Base-by-base conservation (phyloP, 2,888 invertebrate genomes). In the Tetranychus truncatus region DNA sequence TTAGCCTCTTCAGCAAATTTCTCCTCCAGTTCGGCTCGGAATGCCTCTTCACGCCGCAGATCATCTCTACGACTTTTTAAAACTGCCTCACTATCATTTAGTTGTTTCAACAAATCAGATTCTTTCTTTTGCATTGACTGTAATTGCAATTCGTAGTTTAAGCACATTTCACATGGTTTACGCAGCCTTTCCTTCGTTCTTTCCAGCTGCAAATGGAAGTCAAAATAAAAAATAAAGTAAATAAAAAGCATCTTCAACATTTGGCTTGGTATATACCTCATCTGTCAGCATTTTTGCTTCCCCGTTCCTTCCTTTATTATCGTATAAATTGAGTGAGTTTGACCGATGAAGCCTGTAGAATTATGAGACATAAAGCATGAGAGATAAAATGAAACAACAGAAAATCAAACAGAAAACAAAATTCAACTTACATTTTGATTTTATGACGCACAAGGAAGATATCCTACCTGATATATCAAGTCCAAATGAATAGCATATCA, bases 61-160 rank as follows among this genome's bases (percentile, higher is more conserved):
- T 90, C 90, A 76, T 88, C 87, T 72, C 82, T 81, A 76, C 87
- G 87, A 74, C 86, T 84, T 76, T 87, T 86, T 0, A 87, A 82
- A 75, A 86, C 85, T 78, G 86, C 86, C 78, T 87, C 81, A 11
- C 80, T 76, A 6, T 80, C 78, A 18, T 78, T 78, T 71, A 82
- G 77, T 79, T 82, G 80, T 76, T 82, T 80, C 77, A 81, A 79
- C 74, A 81, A 75, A 75, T 81, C 81, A 71, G 80, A 82, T 76
- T 85, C 85, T 75, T 79, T 79, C 77, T 82, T 81, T 80, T 95
- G 92, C 79, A 91, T 87, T 77, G 87, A 86, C 77, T 92, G 91
- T 80, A 94, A 84, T 84, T 91, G 89, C 77, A 88, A 86, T 85
- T 95, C 89, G 83, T 91, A 91, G 84, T 91, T 89, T 77, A 86